Evolutionary conservation across 2,888 invertebrate species (phyloP).

Genomic region (Clusia tigrina): DNA sequence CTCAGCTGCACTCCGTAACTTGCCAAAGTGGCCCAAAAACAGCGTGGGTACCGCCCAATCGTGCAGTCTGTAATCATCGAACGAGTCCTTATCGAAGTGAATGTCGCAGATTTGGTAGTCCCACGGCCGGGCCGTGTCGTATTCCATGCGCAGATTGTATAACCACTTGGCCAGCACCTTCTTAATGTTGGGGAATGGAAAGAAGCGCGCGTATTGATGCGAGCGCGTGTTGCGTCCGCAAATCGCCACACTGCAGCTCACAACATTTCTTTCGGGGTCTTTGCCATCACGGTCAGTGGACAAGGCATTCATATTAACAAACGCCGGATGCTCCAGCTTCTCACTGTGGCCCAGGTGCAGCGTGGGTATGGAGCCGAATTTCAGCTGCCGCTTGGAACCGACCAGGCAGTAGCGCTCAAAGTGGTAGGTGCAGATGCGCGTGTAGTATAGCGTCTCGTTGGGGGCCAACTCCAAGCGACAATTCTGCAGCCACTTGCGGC

Average conservation of each 20-base stretch:
- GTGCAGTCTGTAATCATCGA: constrained; percentile 16
- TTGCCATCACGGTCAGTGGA: neutral
- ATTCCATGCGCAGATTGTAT: constrained; percentile 26
- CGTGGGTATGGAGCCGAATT: constrained; percentile 33
- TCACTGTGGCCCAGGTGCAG: constrained; percentile 27
- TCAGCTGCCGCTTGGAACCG: constrained; percentile 27
- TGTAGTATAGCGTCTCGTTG: neutral
- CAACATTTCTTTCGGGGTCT: neutral
- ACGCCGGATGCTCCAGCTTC: too few relatives aligned
- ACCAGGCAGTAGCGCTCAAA: constrained; percentile 30
- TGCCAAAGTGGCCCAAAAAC: neutral
- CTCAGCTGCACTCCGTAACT: neutral
- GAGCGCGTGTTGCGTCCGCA: constrained; percentile 16
- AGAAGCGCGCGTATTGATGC: constrained; percentile 1
- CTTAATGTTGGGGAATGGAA: constrained; percentile 27
- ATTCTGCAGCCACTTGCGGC: constrained; percentile 34
- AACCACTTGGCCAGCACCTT: constrained; percentile 28
- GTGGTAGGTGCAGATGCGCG: constrained; percentile 31
- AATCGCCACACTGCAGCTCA: neutral
- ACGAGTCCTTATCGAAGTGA: constrained; percentile 28
- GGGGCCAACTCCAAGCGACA: constrained; percentile 18
- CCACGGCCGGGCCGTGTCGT: constrained; percentile 25
- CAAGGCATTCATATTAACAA: neutral
- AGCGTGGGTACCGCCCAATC: constrained; percentile 20
- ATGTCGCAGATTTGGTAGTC: constrained; percentile 29